These are phyloP conservation scores for Abramis brama DNA, from an alignment of 2,113 vertebrate species.

Conservation along the genomic window DNA sequence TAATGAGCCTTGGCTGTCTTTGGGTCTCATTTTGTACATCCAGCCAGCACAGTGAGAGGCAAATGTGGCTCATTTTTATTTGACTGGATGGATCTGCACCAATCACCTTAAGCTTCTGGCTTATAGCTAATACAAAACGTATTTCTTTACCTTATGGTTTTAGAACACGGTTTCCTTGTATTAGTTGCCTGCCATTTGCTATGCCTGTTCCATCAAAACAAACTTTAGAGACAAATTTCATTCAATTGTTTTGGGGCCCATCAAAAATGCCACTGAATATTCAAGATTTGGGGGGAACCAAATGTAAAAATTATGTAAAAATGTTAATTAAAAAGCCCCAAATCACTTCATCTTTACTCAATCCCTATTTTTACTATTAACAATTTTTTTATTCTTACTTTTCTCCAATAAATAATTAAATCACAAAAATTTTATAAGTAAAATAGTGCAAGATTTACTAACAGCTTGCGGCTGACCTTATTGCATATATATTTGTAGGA, in stretches of 20 bases:
- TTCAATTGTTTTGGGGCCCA: neutral
- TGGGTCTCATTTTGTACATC: slow-evolving; percentile 61
- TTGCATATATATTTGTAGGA: too few species aligned
- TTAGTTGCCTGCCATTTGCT: neutral
- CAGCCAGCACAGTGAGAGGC: slow-evolving; percentile 6
- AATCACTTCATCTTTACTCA: neutral
- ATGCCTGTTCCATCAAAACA: neutral
- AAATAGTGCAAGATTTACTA: too few species aligned
- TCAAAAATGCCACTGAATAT: neutral
- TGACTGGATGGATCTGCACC: neutral
- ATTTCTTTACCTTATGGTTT: slow-evolving; percentile 7
- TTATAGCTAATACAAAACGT: neutral
- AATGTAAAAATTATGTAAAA: neutral
- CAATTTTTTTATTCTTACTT: too few species aligned
- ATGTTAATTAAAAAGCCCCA: neutral
- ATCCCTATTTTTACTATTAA: neutral
- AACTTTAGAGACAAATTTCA: neutral
- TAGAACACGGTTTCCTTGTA: slow-evolving; percentile 5
- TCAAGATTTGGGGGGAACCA: neutral
- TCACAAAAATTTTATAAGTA: too few species aligned
- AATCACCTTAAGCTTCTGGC: neutral
- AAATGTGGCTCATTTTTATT: neutral
- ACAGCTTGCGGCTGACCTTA: too few species aligned
- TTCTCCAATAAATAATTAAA: too few species aligned
- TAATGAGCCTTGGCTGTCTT: slow-evolving; percentile 76